Evolutionary conservation across 2,797 vertebrate species (phyloP), one percentile per base, ranked within the genome.

Genomic region (Knipowitschia caucasica): DNA sequence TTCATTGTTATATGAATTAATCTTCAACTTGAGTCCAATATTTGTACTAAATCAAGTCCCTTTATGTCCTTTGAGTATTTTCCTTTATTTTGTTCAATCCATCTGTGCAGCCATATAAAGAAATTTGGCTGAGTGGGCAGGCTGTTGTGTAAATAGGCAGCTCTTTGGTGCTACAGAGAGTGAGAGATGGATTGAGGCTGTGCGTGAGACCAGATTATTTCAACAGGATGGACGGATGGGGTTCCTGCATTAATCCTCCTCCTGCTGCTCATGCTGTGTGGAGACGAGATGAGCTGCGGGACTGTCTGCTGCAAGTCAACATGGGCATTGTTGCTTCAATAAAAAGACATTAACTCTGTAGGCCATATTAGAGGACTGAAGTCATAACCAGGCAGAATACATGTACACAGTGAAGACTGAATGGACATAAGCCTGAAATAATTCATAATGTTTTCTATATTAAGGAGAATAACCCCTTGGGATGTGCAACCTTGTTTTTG

Each of bases 221-320:
- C 70, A 53, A 40, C 46, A 54, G 50, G 59, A 43, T 2, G 23
- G 6, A 43, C 23, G 40, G 40, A 67, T 7, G 35, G 64, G 21
- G 56, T 60, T 71, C 56, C 64, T 67, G 63, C 51, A 59, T 66
- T 78, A 81, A 80, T 80, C 71, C 75, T 68, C 66, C 56, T 70
- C 62, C 73, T 71, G 68, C 72, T 77, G 76, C 74, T 65, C 61
- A 64, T 64, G 76, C 74, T 75, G 70, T 42, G 59, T 12, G 36
- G 50, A 71, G 65, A 71, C 59, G 50, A 66, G 52, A 73, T 62
- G 70, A 77, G 67, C 62, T 50, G 54, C 60, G 38, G 62, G 50
- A 38, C 58, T 68, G 58, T 59, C 50, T 69, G 65, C 45, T 11
- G 2, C 38, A 33, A 45, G 42, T 56, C 29, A 64, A 54, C 53